Evolutionary conservation across 2,113 vertebrate genomes (phyloP).

Genomic region (Brachypodius melanocephalos): DNA sequence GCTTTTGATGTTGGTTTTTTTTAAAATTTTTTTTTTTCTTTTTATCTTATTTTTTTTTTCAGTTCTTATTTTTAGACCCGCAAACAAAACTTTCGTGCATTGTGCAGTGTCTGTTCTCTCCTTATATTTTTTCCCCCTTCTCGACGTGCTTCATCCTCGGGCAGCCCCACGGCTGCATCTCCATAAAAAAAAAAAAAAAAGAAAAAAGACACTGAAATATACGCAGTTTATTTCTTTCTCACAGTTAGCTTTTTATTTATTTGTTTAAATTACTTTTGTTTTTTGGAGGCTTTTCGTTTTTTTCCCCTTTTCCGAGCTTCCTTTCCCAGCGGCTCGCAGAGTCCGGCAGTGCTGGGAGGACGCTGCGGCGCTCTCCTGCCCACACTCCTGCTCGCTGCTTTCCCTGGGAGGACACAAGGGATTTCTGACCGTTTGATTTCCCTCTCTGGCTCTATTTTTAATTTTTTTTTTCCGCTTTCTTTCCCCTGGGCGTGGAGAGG

Average conservation of each 20-base stretch:
- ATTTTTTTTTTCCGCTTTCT: not conserved
- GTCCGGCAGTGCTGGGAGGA: not conserved
- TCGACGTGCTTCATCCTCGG: accelerated
- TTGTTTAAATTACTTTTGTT: not conserved
- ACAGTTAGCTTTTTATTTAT: not conserved
- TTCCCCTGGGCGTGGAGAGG: constrained; percentile 52
- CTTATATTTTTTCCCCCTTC: accelerated
- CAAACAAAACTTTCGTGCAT: not conserved
- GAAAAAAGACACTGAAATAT: not conserved
- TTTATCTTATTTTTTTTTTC: accelerated
- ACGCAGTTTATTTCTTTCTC: not conserved
- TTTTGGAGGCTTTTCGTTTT: not conserved
- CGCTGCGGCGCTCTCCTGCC: not conserved
- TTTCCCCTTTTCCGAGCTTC: not conserved
- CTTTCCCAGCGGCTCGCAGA: not conserved
- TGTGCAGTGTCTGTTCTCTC: not conserved
- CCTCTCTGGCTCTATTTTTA: not conserved
- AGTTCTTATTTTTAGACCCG: not conserved
- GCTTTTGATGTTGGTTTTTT: accelerated
- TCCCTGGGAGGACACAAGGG: not conserved
- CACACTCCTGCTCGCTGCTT: not conserved
- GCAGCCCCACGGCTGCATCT: not conserved
- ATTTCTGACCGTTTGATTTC: constrained; percentile 30
- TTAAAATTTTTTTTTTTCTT: accelerated
- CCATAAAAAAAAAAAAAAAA: not conserved